Conservation (phyloP, 1,140 invertebrate genomes). For the Bombus fervidus region DNA sequence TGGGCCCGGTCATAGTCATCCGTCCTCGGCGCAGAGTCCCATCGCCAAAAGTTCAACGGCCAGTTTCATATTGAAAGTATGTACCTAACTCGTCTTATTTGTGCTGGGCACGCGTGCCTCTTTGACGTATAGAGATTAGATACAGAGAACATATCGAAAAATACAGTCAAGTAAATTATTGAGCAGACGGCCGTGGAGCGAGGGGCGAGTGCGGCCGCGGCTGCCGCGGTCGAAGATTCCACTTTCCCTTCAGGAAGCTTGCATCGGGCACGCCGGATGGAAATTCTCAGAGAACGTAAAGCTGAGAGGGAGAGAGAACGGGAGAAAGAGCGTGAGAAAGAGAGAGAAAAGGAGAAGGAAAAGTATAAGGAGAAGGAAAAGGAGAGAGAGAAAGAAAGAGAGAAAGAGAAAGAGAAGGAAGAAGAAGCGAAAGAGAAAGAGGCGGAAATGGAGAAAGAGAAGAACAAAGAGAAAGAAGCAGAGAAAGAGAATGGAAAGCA, state of each 20-base stretch:
- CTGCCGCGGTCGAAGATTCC: constrained; percentile 73
- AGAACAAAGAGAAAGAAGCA: neutral
- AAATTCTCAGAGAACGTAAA: constrained; percentile 69
- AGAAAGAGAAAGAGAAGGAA: constrained; percentile 46
- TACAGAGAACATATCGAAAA: constrained; percentile 32
- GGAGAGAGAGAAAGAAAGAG: neutral
- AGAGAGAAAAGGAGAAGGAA: constrained; percentile 36
- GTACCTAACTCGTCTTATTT: constrained; percentile 52
- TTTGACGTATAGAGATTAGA: neutral
- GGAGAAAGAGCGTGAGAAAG: constrained; percentile 56
- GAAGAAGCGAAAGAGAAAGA: constrained; percentile 44
- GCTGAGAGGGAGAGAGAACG: constrained; percentile 68
- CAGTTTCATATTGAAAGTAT: constrained; percentile 75
- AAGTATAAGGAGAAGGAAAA: constrained; percentile 8
- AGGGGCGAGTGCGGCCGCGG: constrained; percentile 73
- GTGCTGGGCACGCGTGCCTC: neutral
- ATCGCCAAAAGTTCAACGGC: constrained; percentile 73
- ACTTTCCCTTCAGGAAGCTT: constrained; percentile 74
- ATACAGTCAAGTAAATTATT: constrained; percentile 69
- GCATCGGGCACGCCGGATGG: constrained; percentile 70
- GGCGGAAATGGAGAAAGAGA: neutral
- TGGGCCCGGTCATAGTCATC: constrained; percentile 67
- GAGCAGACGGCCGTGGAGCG: constrained; percentile 74
- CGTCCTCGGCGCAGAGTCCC: constrained; percentile 70
- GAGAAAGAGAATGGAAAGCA: neutral